Evolutionary conservation across 2,888 invertebrate genomes (phyloP).

Genomic region (Synergus japonicus): DNA sequence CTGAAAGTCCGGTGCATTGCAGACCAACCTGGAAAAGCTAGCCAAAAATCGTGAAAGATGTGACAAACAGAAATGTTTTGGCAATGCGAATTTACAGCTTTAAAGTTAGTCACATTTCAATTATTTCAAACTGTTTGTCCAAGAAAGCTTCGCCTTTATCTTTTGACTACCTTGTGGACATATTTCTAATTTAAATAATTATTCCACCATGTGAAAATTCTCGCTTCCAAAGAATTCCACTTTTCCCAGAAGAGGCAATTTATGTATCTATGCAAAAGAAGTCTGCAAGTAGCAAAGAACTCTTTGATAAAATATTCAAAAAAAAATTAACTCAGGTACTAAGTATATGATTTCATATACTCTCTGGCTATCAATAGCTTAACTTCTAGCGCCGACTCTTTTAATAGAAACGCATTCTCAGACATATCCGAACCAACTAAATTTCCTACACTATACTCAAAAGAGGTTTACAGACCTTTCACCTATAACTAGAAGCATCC

Average conservation of each 20-base stretch:
- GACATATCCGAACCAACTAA: neutral
- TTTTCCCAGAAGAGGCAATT: neutral
- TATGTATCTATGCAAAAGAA: neutral
- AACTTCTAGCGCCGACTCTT: neutral
- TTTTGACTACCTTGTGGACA: neutral
- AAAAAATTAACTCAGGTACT: neutral
- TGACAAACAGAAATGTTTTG: neutral
- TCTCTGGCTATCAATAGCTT: slow-evolving; percentile 4
- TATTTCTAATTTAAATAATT: neutral
- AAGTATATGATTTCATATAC: neutral
- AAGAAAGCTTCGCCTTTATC: neutral
- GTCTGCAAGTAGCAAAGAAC: neutral
- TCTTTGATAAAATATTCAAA: slow-evolving; percentile 9
- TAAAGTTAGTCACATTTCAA: neutral
- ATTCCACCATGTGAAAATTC: neutral
- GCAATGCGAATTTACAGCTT: neutral
- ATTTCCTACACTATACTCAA: neutral
- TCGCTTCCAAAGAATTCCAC: neutral
- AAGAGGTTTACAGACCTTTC: neutral
- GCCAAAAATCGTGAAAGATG: neutral
- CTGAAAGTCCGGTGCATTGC: neutral
- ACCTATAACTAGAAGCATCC: neutral
- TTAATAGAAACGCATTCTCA: slow-evolving; percentile 5
- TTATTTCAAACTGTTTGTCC: neutral
- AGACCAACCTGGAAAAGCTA: neutral